Percentiles rank a stretch among this genome's conserved stretches.
These are phyloP conservation scores for Penaeus chinensis DNA, from an alignment of 1,140 invertebrate genomes.

Conservation along the genomic window DNA sequence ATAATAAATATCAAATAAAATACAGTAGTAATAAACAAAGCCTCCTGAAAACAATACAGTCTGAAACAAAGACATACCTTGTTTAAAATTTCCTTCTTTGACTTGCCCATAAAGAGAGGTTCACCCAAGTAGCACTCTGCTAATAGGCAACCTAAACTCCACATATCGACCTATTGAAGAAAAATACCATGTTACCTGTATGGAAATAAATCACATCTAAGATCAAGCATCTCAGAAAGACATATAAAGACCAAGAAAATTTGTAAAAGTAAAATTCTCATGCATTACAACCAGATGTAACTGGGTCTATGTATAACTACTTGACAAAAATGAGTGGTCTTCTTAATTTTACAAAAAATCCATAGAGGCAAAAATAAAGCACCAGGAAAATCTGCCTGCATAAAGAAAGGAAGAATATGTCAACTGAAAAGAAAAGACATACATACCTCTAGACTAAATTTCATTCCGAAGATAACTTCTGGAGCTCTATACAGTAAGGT, in stretches of 20 bases:
- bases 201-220: slow-evolving; percentile 63
- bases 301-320: too few relatives aligned
- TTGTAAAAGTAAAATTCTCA: too few relatives aligned
- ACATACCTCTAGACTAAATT: slow-evolving; percentile 62
- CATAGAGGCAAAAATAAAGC: neutral
- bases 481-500: slow-evolving; percentile 66
- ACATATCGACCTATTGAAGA: slow-evolving; percentile 74
- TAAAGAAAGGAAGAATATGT: neutral
- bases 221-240: neutral
- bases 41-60: too few relatives aligned
- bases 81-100: slow-evolving; percentile 72
- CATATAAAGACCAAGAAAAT: neutral
- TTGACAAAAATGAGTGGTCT: neutral
- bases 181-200: slow-evolving; percentile 69
- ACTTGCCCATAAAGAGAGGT: slow-evolving; percentile 76
- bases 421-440: neutral
- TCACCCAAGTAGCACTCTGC: slow-evolving; percentile 75
- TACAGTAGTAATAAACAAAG: neutral
- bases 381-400: neutral
- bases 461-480: slow-evolving; percentile 64
- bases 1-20: too few relatives aligned
- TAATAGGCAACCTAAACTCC: slow-evolving; percentile 74
- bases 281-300: too few relatives aligned
- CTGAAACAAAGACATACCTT: slow-evolving; percentile 65
- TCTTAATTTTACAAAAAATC: neutral